A percentile compares a stretch with the other conserved stretches of the same genome.
Conservation (phyloP, 2,888 invertebrate genomes). For the Periphyllus acericola region DNA sequence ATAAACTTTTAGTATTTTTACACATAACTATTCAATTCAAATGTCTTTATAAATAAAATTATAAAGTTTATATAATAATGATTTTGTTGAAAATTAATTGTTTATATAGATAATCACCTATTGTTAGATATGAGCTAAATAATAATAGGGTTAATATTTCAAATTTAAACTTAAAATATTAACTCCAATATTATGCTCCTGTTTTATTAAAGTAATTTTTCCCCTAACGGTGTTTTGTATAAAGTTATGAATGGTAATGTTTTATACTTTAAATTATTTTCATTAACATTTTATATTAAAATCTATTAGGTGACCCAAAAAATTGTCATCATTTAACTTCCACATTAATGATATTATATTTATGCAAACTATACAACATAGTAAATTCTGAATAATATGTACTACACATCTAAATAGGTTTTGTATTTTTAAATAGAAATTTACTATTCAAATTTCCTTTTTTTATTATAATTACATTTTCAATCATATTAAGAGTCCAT, state of each 20-base stretch:
- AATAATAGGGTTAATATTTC: conserved; percentile 6
- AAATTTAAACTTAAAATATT: conserved; percentile 8
- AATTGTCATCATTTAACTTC: conserved; percentile 15
- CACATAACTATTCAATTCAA: conserved; percentile 17
- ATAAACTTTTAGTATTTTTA: conserved; percentile 16
- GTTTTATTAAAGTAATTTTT: conserved; percentile 6
- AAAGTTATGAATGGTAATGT: neutral
- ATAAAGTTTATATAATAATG: neutral
- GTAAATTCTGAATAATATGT: conserved; percentile 13
- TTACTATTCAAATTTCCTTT: neutral
- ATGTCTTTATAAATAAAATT: neutral
- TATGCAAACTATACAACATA: neutral
- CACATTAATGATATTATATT: neutral
- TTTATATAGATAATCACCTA: neutral
- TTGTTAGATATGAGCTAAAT: conserved; percentile 1
- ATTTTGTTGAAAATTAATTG: conserved; percentile 31
- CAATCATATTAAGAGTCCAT: conserved; percentile 10
- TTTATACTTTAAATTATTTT: conserved; percentile 9
- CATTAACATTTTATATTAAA: neutral
- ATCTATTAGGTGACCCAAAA: neutral
- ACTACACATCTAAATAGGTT: neutral
- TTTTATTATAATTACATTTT: conserved; percentile 4
- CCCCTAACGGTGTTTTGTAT: neutral
- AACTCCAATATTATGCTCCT: neutral
- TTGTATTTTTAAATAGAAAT: conserved; percentile 16